Base-by-base conservation (phyloP, 2,797 vertebrate genomes). In the Botia kubotai region DNA sequence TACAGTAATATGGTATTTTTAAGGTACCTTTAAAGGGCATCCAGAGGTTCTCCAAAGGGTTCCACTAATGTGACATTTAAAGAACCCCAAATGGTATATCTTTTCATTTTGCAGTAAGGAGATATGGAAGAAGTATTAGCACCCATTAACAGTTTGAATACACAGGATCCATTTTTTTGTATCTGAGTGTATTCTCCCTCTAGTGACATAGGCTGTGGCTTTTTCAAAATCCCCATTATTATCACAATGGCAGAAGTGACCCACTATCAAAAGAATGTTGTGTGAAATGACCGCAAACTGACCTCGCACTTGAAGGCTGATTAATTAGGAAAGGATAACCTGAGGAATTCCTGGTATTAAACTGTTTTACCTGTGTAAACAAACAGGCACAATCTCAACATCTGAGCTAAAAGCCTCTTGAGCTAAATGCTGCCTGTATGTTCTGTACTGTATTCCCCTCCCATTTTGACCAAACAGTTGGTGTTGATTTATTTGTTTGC, bases 401-500 rank as follows among this genome's bases (percentile, higher is more conserved):
- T 72, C 73, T 55, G 33, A 14, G 12, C 75, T 67, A 57, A 52
- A 39, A 26, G 11, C 43, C 43, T 26, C 68, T 50, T 8, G 7
- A 69, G 46, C 29, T 7, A 17, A 62, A 70, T 50, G 11, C 55
- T 36, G 39, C 6, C 7, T 26, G 10, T 70, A 46, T 46, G 43
- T 62, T 6, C 16, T 78, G 43, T 62, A 12, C 16, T 78, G 67
- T 50, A 29, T 19, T 14, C 36, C 46, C 17, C 43, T 65, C 60
- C 60, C 72, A 62, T 62, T 68, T 72, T 72, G 71, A 79, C 52
- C 69, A 48, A 26, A 65, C 36, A 86, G 55, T 72, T 78, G 33
- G 46, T 36, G 21, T 52, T 72, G 83, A 84, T 83, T 72, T 83
- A 83, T 76, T 26, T 52, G 33, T 36, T 52, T 48, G 8, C 26